phyloP scores from a whole-genome alignment of 2,888 invertebrate species.

The Heliconius ismenius region DNA sequence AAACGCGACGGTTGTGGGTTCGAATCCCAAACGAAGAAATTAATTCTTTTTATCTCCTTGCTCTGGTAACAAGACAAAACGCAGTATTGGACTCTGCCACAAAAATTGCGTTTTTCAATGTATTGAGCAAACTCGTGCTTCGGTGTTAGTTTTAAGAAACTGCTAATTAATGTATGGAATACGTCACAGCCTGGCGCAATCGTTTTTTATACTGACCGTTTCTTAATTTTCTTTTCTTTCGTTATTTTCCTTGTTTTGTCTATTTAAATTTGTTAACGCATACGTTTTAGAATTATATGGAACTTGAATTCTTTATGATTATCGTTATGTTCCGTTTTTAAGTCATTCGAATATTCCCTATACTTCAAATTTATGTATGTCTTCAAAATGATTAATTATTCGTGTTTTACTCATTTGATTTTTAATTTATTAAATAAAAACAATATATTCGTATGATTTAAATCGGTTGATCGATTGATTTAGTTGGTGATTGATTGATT shows the following conservation, averaged over 20 bases:
- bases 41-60: background rate
- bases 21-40: background rate
- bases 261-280: background rate
- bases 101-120: background rate
- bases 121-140: constrained; percentile 16
- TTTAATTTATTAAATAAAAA: background rate
- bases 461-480: background rate
- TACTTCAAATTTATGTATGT: background rate
- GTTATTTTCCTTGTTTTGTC: background rate
- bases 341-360: background rate
- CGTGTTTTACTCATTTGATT: background rate
- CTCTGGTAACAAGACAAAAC: background rate
- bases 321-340: background rate
- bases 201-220: constrained; percentile 3
- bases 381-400: background rate
- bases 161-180: background rate
- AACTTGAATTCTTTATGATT: background rate
- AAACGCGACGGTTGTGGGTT: background rate
- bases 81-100: background rate
- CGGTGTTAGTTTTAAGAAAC: constrained; percentile 6
- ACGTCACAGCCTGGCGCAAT: constrained; percentile 11
- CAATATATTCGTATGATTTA: background rate
- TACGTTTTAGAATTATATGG: background rate
- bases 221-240: background rate
- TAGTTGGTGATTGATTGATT: background rate